Evolutionary conservation across 1,140 invertebrate species (phyloP).

Genomic region (Ditylenchus dipsaci): DNA sequence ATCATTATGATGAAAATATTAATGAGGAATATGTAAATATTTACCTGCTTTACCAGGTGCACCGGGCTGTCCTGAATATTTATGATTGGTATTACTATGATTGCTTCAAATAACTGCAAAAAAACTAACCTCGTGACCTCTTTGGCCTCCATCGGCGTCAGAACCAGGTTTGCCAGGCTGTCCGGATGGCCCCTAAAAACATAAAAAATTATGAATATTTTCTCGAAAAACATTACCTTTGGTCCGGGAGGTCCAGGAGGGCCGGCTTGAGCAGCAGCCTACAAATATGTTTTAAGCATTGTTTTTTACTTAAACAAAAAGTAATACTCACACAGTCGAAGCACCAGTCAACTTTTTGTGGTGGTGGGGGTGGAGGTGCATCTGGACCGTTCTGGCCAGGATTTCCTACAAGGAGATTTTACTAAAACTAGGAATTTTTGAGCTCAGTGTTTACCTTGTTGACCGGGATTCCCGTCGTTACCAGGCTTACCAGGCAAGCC

Average conservation of each 20-base stretch:
- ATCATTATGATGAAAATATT: too few relatives aligned
- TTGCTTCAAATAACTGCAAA: not conserved
- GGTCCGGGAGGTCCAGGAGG: constrained; percentile 20
- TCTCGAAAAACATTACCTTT: not conserved
- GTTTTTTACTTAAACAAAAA: not conserved
- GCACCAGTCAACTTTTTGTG: constrained; percentile 2
- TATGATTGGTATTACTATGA: not conserved
- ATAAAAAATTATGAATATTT: not conserved
- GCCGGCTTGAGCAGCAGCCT: constrained; percentile 8
- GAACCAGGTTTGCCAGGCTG: not conserved
- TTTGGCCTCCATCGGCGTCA: not conserved
- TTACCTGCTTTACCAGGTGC: constrained; percentile 4
- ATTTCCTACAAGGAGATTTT: not conserved
- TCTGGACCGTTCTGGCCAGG: constrained; percentile 3
- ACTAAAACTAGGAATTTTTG: too few relatives aligned
- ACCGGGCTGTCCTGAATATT: constrained; percentile 6
- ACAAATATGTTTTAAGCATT: too few relatives aligned
- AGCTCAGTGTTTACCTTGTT: too few relatives aligned
- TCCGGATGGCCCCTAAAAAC: not conserved
- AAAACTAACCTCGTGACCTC: constrained; percentile 11
- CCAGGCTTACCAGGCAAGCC: constrained; percentile 22
- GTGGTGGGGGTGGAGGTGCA: constrained; percentile 2
- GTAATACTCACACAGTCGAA: constrained; percentile 4
- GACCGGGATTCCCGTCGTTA: constrained; percentile 9
- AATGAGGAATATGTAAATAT: too few relatives aligned